A percentile compares a stretch with the other conserved stretches of the same genome.
Conservation (phyloP, 2,113 vertebrate genomes). For the Pteruthius melanotis region DNA sequence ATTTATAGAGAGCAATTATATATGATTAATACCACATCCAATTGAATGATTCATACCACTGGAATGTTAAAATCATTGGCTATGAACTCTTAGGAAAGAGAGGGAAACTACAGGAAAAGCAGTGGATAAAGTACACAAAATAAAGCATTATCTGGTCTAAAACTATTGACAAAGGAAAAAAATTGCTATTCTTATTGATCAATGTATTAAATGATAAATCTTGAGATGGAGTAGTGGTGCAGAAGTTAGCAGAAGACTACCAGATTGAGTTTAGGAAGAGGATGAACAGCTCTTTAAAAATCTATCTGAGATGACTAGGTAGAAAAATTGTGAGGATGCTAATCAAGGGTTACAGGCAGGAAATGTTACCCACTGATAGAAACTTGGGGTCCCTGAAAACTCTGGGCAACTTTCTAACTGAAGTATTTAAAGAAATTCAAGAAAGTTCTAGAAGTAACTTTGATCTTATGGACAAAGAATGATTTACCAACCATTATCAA, state of each 20-base stretch:
- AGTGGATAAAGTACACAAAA: neutral
- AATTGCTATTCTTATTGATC: neutral
- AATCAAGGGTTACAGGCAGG: neutral
- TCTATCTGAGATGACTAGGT: neutral
- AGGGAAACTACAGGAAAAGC: neutral
- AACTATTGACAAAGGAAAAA: neutral
- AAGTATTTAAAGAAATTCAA: neutral
- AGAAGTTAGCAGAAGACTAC: neutral
- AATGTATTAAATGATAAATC: constrained; percentile 6
- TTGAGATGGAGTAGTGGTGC: neutral
- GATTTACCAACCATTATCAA: neutral
- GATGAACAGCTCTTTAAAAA: neutral
- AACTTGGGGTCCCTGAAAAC: neutral
- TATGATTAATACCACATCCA: neutral
- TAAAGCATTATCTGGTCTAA: neutral
- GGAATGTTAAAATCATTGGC: constrained; percentile 12
- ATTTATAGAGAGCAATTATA: constrained; percentile 28
- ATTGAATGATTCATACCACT: neutral
- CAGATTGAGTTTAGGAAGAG: neutral
- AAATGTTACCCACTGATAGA: neutral
- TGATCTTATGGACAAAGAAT: neutral
- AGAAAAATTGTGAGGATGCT: neutral
- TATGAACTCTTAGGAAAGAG: neutral
- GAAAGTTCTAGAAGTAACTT: neutral
- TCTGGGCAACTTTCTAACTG: neutral